Conservation (phyloP, 2,797 vertebrate genomes). For the Amazona finschi region DNA sequence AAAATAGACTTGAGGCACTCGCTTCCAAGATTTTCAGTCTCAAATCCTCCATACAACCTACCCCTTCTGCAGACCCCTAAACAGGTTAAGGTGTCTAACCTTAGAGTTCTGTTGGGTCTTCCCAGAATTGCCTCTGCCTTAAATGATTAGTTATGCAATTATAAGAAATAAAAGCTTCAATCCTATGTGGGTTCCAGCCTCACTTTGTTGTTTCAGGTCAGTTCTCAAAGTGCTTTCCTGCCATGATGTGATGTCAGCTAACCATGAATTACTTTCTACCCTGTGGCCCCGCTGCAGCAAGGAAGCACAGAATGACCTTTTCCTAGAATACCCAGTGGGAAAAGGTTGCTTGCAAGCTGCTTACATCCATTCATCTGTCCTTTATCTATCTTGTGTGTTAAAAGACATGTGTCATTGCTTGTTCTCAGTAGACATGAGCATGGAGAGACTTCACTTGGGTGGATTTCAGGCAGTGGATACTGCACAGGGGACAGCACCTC, state of each 20-base stretch:
- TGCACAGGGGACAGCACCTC: neutral
- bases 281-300: neutral
- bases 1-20: neutral
- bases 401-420: neutral
- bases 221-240: neutral
- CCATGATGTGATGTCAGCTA: neutral
- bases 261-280: neutral
- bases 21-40: neutral
- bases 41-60: neutral
- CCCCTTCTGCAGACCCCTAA: neutral
- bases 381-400: neutral
- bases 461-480: neutral
- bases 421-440: neutral
- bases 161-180: neutral
- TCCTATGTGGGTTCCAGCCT: neutral
- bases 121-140: neutral
- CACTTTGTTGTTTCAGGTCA: neutral
- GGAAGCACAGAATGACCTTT: neutral
- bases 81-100: neutral
- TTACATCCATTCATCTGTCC: neutral
- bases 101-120: neutral
- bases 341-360: neutral
- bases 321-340: neutral
- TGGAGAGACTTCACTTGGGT: neutral
- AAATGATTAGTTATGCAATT: fast-evolving